A percentile compares a stretch with the other conserved stretches of the same genome.
Conservation (phyloP, 2,888 invertebrate genomes). For the Stenichneumon culpator region DNA sequence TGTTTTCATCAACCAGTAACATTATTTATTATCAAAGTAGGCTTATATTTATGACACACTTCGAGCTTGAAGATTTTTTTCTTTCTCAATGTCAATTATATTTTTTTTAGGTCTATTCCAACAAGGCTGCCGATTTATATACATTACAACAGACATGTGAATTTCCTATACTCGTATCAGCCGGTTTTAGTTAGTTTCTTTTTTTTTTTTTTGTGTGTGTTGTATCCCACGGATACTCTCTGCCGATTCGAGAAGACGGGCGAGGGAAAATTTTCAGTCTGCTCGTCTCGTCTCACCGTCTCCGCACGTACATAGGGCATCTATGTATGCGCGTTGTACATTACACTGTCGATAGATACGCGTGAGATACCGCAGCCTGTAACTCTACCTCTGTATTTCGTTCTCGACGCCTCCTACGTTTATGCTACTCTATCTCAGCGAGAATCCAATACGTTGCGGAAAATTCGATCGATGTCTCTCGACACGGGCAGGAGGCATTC, state of each 20-base stretch:
- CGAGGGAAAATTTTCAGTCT: slow-evolving; percentile 9
- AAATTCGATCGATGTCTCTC: slow-evolving; percentile 63
- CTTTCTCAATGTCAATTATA: slow-evolving; percentile 39
- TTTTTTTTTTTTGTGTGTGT: neutral
- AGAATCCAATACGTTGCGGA: slow-evolving; percentile 42
- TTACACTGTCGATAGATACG: slow-evolving; percentile 3
- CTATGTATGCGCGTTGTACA: neutral
- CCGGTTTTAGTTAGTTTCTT: neutral
- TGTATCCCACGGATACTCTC: neutral
- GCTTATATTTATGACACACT: slow-evolving; percentile 57
- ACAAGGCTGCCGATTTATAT: slow-evolving; percentile 45
- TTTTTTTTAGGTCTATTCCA: neutral
- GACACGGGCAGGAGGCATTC: slow-evolving; percentile 53
- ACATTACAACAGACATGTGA: slow-evolving; percentile 24
- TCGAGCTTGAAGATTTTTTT: slow-evolving; percentile 51
- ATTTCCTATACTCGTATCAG: neutral
- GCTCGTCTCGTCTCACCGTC: slow-evolving; percentile 15
- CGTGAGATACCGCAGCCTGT: slow-evolving; percentile 15
- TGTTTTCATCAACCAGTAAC: slow-evolving; percentile 61
- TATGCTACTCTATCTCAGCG: slow-evolving; percentile 6
- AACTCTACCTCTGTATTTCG: slow-evolving; percentile 8
- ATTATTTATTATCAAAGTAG: slow-evolving; percentile 63
- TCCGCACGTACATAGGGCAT: neutral
- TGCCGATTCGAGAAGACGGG: slow-evolving; percentile 4
- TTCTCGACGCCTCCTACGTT: slow-evolving; percentile 40